phyloP scores from a whole-genome alignment of 2,888 invertebrate genomes.

The Tenthredo distinguenda region DNA sequence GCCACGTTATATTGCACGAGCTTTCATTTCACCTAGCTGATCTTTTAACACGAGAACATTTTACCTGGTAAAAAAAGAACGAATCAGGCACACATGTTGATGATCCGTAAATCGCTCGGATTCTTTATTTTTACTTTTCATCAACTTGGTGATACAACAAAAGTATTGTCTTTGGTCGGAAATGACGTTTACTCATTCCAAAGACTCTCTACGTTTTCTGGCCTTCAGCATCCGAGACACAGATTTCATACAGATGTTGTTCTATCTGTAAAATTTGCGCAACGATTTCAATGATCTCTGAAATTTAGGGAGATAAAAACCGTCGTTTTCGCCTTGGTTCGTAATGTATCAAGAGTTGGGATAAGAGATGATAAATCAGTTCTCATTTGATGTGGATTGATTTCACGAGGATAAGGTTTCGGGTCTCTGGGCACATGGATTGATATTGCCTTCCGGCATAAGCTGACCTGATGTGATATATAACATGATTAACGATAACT shows the following conservation, averaged over 20 bases:
- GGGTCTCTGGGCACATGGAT: background rate
- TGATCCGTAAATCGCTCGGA: background rate
- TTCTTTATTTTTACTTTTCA: background rate
- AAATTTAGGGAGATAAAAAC: no score
- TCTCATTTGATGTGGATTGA: background rate
- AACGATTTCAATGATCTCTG: no score
- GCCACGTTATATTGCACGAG: constrained; percentile 17
- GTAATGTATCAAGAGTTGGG: background rate
- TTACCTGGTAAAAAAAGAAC: background rate
- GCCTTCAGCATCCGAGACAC: no score
- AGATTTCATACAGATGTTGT: no score
- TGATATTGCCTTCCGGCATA: background rate
- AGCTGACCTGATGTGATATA: background rate
- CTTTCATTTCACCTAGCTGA: background rate
- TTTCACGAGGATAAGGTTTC: background rate
- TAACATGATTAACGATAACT: constrained; percentile 62
- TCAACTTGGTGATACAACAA: no score
- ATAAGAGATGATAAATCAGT: background rate
- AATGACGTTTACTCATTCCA: no score
- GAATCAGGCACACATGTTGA: background rate
- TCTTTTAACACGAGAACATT: background rate
- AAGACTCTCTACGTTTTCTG: no score
- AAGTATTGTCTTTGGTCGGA: no score
- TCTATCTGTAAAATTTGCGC: no score
- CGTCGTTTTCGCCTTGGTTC: background rate